Percentiles rank a stretch among this genome's conserved stretches.
Evolutionary conservation across 1,140 invertebrate genomes (phyloP).

Genomic region (Carposina sasakii): DNA sequence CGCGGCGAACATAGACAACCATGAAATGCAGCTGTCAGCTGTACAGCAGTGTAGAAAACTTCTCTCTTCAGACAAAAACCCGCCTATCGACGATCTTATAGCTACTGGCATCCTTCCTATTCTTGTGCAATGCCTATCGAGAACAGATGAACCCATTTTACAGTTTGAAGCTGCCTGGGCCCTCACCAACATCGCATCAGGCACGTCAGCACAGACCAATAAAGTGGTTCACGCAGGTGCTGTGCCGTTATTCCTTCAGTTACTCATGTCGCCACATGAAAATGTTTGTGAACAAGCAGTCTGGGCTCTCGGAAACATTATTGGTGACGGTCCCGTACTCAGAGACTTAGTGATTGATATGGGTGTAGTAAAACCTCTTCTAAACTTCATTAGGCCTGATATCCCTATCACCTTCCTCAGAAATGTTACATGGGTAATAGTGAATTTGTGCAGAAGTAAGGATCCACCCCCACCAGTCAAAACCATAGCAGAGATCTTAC

Average conservation of each 20-base stretch:
- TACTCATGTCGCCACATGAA: slow-evolving; percentile 93
- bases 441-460: slow-evolving; percentile 97
- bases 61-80: slow-evolving; percentile 97
- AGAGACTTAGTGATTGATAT: slow-evolving; percentile 94
- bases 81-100: slow-evolving; percentile 98
- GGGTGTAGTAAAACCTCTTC: slow-evolving; percentile 90
- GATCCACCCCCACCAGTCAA: slow-evolving; percentile 90
- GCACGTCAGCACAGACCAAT: slow-evolving; percentile 96
- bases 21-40: slow-evolving; percentile 82
- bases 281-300: slow-evolving; percentile 99
- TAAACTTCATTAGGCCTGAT: slow-evolving; percentile 93
- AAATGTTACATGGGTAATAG: slow-evolving; percentile 99
- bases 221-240: slow-evolving; percentile 95
- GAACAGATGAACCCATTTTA: slow-evolving; percentile 90
- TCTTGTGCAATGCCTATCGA: slow-evolving; percentile 91
- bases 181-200: slow-evolving; percentile 98
- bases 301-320: slow-evolving; percentile 97
- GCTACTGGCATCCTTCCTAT: slow-evolving; percentile 94
- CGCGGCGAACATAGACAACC: slow-evolving; percentile 79
- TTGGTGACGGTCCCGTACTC: slow-evolving; percentile 92
- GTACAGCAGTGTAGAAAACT: slow-evolving; percentile 94
- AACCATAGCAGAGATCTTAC: slow-evolving; percentile 94
- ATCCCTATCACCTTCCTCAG: slow-evolving; percentile 94
- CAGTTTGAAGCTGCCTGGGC: slow-evolving; percentile 99
- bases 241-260: slow-evolving; percentile 93